Percentiles rank a stretch among this genome's conserved stretches.
Evolutionary conservation across 2,888 invertebrate species (phyloP).

Genomic region (Taphrorychus bicolor): DNA sequence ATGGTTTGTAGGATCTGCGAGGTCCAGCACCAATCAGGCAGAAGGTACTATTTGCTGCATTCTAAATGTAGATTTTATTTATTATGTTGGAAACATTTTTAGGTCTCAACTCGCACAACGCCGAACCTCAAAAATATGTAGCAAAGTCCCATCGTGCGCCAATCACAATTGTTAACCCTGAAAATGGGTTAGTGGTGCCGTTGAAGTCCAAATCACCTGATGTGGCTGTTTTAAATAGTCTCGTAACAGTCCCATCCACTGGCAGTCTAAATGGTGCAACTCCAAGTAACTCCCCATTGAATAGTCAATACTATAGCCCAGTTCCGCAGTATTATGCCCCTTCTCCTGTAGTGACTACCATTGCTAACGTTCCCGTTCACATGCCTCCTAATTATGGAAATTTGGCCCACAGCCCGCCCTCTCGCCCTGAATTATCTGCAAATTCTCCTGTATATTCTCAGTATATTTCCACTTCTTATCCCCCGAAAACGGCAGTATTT

Average conservation of each 20-base stretch:
- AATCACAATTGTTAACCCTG: slow-evolving; percentile 26
- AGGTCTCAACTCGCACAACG: too few relatives aligned
- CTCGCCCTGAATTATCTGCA: neutral
- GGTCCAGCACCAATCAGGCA: neutral
- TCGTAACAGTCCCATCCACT: neutral
- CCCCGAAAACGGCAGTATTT: slow-evolving; percentile 24
- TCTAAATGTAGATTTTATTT: too few relatives aligned
- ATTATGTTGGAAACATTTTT: too few relatives aligned
- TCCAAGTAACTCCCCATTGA: slow-evolving; percentile 9
- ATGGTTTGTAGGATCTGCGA: slow-evolving; percentile 49
- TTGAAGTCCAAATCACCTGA: too few relatives aligned
- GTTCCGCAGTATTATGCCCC: slow-evolving; percentile 28
- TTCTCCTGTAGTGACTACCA: slow-evolving; percentile 12
- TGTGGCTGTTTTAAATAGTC: neutral
- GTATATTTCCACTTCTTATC: slow-evolving; percentile 17
- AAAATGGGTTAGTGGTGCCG: slow-evolving; percentile 25
- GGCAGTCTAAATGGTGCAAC: neutral
- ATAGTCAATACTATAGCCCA: slow-evolving; percentile 18
- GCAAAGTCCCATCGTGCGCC: neutral
- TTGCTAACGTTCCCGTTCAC: slow-evolving; percentile 22
- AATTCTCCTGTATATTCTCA: neutral
- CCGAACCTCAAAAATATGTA: neutral
- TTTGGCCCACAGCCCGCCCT: neutral
- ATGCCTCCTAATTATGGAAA: slow-evolving; percentile 7
- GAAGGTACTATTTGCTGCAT: too few relatives aligned